These are phyloP conservation scores for Ormyrus thymus DNA, from an alignment of 2,888 invertebrate species.

Conservation along the genomic window DNA sequence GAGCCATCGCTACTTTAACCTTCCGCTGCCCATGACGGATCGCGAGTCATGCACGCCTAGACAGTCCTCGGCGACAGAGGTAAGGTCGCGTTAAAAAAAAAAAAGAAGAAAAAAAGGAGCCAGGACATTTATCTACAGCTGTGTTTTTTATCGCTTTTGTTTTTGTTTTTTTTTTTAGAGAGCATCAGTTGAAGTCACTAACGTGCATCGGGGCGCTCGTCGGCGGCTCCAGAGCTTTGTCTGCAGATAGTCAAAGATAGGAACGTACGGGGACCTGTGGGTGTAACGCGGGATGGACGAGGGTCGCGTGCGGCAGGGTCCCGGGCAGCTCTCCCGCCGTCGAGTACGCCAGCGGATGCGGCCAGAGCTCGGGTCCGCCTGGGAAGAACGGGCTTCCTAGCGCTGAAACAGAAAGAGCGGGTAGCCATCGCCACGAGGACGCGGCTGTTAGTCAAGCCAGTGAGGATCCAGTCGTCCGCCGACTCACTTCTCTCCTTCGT, in stretches of 20 bases:
- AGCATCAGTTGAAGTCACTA: conserved; percentile 67
- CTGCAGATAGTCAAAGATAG: conserved; percentile 97
- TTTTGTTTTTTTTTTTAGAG: conserved; percentile 16
- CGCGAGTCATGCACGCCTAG: no score
- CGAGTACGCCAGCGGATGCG: conserved; percentile 90
- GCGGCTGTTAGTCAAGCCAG: conserved; percentile 8
- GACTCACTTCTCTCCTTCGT: no score
- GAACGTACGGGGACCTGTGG: conserved; percentile 98
- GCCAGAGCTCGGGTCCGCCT: conserved; percentile 95
- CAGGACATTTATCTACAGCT: no score
- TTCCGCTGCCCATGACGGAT: no score
- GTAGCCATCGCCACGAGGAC: conserved; percentile 9
- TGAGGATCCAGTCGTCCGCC: no score
- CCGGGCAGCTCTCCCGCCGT: conserved; percentile 89
- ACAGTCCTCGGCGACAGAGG: no score
- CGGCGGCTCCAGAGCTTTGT: conserved; percentile 82
- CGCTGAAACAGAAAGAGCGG: conserved; percentile 80
- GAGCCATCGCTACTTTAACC: no score
- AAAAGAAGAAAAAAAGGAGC: no score
- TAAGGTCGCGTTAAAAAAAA: no score
- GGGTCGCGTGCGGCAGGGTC: conserved; percentile 89
- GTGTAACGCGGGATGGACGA: conserved; percentile 97
- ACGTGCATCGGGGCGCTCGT: conserved; percentile 79
- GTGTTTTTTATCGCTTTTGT: no score
- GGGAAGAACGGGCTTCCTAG: conserved; percentile 97